Evolutionary conservation across 2,888 invertebrate species (phyloP).

Genomic region (Leptura quadrifasciata): DNA sequence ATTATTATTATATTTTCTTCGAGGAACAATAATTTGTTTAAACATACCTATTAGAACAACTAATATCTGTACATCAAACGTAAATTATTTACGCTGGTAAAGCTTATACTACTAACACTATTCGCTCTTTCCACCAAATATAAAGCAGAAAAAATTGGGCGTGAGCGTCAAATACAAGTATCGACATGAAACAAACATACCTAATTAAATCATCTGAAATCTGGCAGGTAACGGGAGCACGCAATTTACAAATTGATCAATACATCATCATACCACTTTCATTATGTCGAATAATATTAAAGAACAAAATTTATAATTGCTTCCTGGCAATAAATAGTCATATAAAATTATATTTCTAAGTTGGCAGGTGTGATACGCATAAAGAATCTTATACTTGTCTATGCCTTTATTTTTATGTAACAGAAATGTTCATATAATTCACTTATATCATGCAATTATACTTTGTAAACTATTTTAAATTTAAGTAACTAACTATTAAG

Average conservation of each 20-base stretch:
- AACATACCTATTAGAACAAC: no score
- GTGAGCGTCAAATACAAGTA: background rate
- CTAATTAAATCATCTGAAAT: constrained; percentile 20
- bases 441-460: no score
- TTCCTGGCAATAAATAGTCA: constrained; percentile 15
- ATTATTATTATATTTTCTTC: no score
- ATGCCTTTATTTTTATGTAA: no score
- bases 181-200: background rate
- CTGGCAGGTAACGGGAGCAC: constrained; percentile 18
- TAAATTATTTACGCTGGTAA: no score
- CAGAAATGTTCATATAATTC: no score
- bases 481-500: no score
- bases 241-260: constrained; percentile 38
- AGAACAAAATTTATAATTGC: constrained; percentile 38
- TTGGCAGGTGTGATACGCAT: background rate
- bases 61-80: no score
- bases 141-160: background rate
- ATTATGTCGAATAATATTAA: constrained; percentile 40
- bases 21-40: no score
- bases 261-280: constrained; percentile 38
- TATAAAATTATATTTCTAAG: background rate
- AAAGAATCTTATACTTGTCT: background rate
- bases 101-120: no score
- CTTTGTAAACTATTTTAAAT: no score
- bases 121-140: background rate